A percentile compares a stretch with the other conserved stretches of the same genome.
phyloP scores from a whole-genome alignment of 2,888 invertebrate species.

The Plagiodera versicolora region DNA sequence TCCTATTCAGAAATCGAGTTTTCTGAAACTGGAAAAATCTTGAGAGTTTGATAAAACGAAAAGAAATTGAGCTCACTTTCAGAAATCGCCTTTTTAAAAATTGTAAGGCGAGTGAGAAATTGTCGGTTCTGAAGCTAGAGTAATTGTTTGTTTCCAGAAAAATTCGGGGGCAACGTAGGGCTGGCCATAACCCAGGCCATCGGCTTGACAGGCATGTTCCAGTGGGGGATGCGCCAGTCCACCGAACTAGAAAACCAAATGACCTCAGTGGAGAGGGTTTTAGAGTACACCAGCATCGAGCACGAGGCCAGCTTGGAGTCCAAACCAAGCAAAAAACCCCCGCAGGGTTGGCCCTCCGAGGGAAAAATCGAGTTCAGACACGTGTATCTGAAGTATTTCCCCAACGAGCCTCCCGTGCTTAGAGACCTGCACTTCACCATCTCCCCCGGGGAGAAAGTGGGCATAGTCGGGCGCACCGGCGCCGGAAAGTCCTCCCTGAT shows the following conservation, averaged over 20 bases:
- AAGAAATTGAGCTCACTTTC: too few relatives aligned
- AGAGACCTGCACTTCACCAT: slow-evolving; percentile 70
- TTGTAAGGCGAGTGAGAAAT: too few relatives aligned
- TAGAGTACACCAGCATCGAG: slow-evolving; percentile 51
- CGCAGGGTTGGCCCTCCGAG: slow-evolving; percentile 70
- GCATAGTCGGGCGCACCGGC: slow-evolving; percentile 82
- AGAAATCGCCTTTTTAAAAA: too few relatives aligned
- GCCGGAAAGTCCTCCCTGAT: slow-evolving; percentile 76
- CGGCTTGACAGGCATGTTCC: slow-evolving; percentile 63
- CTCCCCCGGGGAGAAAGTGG: slow-evolving; percentile 71
- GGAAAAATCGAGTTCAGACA: slow-evolving; percentile 71
- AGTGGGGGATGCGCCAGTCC: slow-evolving; percentile 79
- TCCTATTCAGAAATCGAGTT: too few relatives aligned
- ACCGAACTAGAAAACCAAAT: slow-evolving; percentile 69
- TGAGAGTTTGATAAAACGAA: too few relatives aligned
- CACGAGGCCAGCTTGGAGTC: slow-evolving; percentile 52
- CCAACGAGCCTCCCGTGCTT: slow-evolving; percentile 73
- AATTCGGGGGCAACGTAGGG: slow-evolving; percentile 53
- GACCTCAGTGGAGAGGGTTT: slow-evolving; percentile 87
- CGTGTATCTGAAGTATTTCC: slow-evolving; percentile 63
- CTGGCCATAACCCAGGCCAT: slow-evolving; percentile 53
- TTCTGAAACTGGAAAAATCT: too few relatives aligned
- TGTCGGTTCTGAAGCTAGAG: too few relatives aligned
- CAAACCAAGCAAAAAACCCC: slow-evolving; percentile 67
- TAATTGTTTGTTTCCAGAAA: slow-evolving; percentile 18